These are phyloP conservation scores for Pilophorus perplexus DNA, from an alignment of 2,888 invertebrate species.

Conservation along the genomic window DNA sequence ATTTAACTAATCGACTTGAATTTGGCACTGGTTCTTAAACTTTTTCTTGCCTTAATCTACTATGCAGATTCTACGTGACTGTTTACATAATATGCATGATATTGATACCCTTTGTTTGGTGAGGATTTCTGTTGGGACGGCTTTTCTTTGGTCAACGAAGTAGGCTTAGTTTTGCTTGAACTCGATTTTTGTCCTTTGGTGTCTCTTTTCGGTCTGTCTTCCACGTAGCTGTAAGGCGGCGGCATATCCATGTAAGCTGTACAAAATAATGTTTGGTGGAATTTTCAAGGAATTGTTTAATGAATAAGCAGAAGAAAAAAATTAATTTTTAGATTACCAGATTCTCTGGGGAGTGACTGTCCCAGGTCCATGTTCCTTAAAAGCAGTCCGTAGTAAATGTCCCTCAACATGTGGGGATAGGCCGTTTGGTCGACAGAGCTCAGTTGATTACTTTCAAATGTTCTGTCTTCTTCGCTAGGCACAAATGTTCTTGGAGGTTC, in stretches of 20 bases:
- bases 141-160: slow-evolving; percentile 36
- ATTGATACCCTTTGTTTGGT: slow-evolving; percentile 23
- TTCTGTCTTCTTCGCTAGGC: slow-evolving; percentile 39
- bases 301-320: no score
- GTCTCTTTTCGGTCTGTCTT: slow-evolving; percentile 45
- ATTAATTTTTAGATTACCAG: slow-evolving; percentile 40
- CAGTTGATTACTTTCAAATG: slow-evolving; percentile 41
- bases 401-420: slow-evolving; percentile 31
- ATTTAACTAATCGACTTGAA: no score
- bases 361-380: slow-evolving; percentile 40
- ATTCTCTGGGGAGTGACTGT: slow-evolving; percentile 41
- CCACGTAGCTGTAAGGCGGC: slow-evolving; percentile 43
- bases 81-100: no score
- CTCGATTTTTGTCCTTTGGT: slow-evolving; percentile 37
- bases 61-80: no score
- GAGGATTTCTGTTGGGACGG: slow-evolving; percentile 21
- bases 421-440: slow-evolving; percentile 1
- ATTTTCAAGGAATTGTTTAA: no score
- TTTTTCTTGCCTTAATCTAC: no score
- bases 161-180: slow-evolving; percentile 16
- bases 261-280: no score
- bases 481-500: slow-evolving; percentile 35
- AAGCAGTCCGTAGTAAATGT: slow-evolving; percentile 41
- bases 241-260: slow-evolving; percentile 42
- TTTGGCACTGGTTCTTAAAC: no score